A percentile compares a stretch with the other conserved stretches of the same genome.
phyloP scores from a whole-genome alignment of 2,113 vertebrate genomes.

The Parus major region DNA sequence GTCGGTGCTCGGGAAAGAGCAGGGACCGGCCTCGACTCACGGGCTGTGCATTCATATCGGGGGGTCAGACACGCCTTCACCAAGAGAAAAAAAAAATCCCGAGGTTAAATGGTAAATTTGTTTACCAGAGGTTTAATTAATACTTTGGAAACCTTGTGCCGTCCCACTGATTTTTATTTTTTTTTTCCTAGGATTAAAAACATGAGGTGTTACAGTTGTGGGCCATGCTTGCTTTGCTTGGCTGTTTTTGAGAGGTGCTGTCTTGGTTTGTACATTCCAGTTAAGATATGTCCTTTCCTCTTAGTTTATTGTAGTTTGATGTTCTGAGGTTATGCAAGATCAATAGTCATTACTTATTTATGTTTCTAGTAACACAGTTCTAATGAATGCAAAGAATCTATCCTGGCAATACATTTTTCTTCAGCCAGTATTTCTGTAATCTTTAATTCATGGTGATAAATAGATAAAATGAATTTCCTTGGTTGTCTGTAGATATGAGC shows the following conservation, averaged over 20 bases:
- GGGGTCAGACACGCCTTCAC: not conserved
- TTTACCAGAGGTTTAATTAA: not conserved
- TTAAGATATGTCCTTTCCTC: conserved; percentile 13
- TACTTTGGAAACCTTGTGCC: not conserved
- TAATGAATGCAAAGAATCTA: conserved; percentile 66
- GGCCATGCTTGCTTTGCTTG: not conserved
- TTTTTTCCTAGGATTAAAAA: not conserved
- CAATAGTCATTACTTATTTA: conserved; percentile 65
- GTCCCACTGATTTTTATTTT: not conserved
- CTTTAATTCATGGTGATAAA: conserved; percentile 53
- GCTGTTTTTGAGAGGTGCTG: not conserved
- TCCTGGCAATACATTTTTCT: conserved; percentile 23
- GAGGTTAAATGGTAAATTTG: not conserved
- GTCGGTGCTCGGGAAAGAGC: not conserved
- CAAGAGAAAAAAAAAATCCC: rapidly evolving
- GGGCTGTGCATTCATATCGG: rapidly evolving
- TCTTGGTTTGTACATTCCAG: not conserved
- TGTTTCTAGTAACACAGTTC: conserved; percentile 66
- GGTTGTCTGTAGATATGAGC: not conserved
- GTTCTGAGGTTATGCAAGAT: conserved; percentile 52
- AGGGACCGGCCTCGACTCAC: not conserved
- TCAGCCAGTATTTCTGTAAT: conserved; percentile 32
- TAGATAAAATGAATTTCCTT: conserved; percentile 28
- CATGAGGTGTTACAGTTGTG: not conserved
- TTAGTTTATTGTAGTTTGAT: conserved; percentile 60